These are phyloP conservation scores for Galeopterus variegatus DNA, from an alignment of 2,113 vertebrate species.

Conservation along the genomic window DNA sequence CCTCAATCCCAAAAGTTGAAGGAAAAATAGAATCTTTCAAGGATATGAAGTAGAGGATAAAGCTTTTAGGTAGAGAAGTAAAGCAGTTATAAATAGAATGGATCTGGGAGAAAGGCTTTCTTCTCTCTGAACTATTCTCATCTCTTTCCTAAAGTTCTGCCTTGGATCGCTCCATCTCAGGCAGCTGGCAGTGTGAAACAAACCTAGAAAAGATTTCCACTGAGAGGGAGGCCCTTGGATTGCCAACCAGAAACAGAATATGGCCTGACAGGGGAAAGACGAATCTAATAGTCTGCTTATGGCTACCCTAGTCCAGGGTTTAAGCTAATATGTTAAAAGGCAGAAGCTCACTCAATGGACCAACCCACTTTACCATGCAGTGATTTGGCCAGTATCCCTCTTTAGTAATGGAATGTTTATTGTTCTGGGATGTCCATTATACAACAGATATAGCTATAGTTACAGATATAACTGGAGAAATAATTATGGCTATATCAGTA, in stretches of 20 bases:
- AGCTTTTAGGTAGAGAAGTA: neutral
- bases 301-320: neutral
- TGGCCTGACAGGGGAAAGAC: too few species aligned
- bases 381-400: neutral
- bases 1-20: neutral
- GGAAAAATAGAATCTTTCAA: neutral
- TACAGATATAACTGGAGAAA: neutral
- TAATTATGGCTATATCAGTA: neutral
- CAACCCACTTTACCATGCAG: neutral
- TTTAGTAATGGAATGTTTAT: neutral
- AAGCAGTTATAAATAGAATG: neutral
- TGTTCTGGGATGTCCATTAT: neutral
- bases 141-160: neutral
- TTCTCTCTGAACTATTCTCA: neutral
- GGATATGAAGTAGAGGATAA: neutral
- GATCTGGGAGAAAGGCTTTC: neutral
- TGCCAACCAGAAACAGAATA: constrained; percentile 4
- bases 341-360: neutral
- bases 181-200: neutral
- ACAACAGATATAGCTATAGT: neutral
- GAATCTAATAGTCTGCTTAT: neutral
- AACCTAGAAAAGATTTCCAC: neutral
- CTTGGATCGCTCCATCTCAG: neutral
- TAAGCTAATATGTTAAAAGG: neutral
- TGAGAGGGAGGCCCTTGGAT: neutral